These are phyloP conservation scores for Bostrychus sinensis DNA, from an alignment of 2,113 vertebrate species.

Conservation along the genomic window DNA sequence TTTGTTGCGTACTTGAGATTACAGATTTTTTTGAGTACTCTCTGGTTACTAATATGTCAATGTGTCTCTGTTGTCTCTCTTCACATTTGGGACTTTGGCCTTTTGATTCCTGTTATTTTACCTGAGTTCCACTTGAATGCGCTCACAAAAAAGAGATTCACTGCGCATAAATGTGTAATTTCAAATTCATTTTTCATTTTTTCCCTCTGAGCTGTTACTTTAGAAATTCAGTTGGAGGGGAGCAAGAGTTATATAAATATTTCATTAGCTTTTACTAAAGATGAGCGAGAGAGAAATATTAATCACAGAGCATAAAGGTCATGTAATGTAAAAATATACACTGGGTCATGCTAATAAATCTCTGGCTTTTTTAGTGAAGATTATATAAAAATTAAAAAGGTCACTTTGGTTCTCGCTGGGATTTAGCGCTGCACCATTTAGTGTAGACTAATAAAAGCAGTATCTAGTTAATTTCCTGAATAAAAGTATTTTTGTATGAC, in stretches of 20 bases:
- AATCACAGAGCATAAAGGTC: constrained; percentile 31
- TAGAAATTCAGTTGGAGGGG: constrained; percentile 33
- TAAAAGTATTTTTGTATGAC: too few species aligned
- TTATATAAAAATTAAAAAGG: not conserved
- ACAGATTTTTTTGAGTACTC: too few species aligned
- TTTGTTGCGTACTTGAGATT: too few species aligned
- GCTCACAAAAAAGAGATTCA: not conserved
- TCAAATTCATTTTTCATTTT: constrained; percentile 7
- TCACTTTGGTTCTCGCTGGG: not conserved
- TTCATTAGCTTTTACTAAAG: constrained; percentile 33
- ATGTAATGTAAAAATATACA: constrained; percentile 37
- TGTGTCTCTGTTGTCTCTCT: not conserved
- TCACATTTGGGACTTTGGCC: not conserved
- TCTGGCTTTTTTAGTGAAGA: constrained; percentile 6
- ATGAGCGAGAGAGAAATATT: constrained; percentile 28
- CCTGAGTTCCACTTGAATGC: not conserved
- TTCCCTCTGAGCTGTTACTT: not conserved
- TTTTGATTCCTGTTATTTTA: not conserved
- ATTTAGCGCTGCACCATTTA: not conserved
- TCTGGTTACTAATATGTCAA: too few species aligned
- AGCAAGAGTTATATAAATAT: constrained; percentile 45
- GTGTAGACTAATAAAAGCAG: not conserved
- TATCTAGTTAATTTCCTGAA: too few species aligned
- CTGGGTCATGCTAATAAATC: not conserved
- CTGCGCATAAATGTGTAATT: not conserved